Percentiles rank a stretch among this genome's conserved stretches.
Conservation (phyloP, 2,113 vertebrate genomes). For the Xiphophorus hellerii region DNA sequence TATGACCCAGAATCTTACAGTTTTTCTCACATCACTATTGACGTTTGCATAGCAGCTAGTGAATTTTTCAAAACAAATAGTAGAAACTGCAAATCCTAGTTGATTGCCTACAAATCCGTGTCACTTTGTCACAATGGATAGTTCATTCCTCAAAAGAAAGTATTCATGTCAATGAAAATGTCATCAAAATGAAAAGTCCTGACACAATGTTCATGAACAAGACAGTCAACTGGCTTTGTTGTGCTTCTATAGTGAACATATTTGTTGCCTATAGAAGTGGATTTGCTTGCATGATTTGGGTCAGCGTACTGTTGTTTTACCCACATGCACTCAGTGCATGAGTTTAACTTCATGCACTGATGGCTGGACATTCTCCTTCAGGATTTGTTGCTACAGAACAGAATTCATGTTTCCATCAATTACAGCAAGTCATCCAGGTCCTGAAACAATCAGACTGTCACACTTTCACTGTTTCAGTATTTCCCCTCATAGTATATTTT, state of each 20-base stretch:
- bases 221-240: background rate
- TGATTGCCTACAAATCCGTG: too few species aligned
- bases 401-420: too few species aligned
- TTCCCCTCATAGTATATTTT: background rate
- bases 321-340: background rate
- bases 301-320: background rate
- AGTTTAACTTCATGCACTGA: background rate
- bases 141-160: too few species aligned
- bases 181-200: too few species aligned
- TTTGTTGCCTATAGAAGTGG: background rate
- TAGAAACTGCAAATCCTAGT: too few species aligned
- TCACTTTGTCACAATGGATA: too few species aligned
- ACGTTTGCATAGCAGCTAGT: too few species aligned
- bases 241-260: background rate
- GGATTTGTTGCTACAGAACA: background rate
- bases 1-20: too few species aligned
- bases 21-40: background rate
- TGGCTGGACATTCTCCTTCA: background rate
- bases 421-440: background rate
- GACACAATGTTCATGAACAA: too few species aligned
- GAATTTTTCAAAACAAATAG: too few species aligned
- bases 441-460: background rate
- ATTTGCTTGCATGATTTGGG: background rate
- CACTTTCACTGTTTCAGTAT: background rate
- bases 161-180: too few species aligned